phyloP scores from a whole-genome alignment of 1,140 invertebrate genomes.

The Pantala flavescens region DNA sequence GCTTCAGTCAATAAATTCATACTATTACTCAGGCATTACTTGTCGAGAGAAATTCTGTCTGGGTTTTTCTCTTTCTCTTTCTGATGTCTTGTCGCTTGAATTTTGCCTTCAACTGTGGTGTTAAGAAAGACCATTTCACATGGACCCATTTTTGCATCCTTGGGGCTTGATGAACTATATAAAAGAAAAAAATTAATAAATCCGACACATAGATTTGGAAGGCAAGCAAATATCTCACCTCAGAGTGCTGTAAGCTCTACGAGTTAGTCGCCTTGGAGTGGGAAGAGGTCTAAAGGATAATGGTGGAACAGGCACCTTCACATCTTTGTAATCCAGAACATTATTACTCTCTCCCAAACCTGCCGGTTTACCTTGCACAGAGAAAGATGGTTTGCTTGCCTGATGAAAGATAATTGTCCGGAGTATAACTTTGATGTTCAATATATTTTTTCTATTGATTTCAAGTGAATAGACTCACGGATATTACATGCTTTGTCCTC shows the following conservation, averaged over 20 bases:
- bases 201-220: constrained; percentile 15
- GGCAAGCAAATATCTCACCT: constrained; percentile 29
- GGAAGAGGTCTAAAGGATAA: constrained; percentile 31
- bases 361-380: neutral
- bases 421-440: no score
- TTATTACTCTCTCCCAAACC: neutral
- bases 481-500: neutral
- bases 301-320: neutral
- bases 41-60: constrained; percentile 65
- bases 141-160: neutral
- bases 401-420: neutral
- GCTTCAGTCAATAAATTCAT: neutral
- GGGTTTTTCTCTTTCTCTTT: constrained; percentile 62
- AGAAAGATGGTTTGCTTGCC: neutral
- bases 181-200: constrained; percentile 15
- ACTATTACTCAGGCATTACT: constrained; percentile 27
- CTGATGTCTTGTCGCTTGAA: constrained; percentile 51
- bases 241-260: constrained; percentile 43
- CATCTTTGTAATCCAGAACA: neutral
- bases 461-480: no score
- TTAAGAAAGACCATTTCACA: constrained; percentile 21
- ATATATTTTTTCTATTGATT: no score
- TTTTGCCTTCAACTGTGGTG: constrained; percentile 35
- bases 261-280: constrained; percentile 37
- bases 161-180: constrained; percentile 19